Evolutionary conservation across 2,888 invertebrate species (phyloP).

Genomic region (Blastobasis adustella): DNA sequence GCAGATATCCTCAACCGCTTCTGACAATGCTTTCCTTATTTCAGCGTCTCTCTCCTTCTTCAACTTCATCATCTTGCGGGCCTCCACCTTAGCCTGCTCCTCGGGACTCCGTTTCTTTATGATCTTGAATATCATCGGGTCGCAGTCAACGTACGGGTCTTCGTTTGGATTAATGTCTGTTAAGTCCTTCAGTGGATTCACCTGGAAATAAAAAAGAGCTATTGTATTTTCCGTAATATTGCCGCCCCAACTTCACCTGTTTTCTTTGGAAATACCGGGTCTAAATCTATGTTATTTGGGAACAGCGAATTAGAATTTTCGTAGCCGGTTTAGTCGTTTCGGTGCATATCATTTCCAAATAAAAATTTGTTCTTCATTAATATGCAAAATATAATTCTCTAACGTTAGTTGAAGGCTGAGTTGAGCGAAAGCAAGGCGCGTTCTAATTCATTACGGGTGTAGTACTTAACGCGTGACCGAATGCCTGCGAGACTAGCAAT

Average conservation of each 20-base stretch:
- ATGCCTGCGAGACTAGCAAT: no score
- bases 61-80: conserved; percentile 69
- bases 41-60: conserved; percentile 72
- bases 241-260: background rate
- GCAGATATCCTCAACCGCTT: conserved; percentile 59
- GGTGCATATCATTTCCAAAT: no score
- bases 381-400: no score
- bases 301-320: no score
- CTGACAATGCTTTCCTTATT: conserved; percentile 63
- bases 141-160: conserved; percentile 80
- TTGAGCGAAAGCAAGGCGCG: no score
- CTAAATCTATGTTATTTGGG: no score
- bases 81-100: conserved; percentile 69
- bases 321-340: no score
- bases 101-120: conserved; percentile 74
- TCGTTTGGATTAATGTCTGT: conserved; percentile 73
- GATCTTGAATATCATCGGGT: conserved; percentile 80
- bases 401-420: no score
- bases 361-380: no score
- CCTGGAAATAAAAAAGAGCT: conserved; percentile 30
- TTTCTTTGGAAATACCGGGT: no score
- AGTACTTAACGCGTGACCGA: no score
- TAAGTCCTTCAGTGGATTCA: conserved; percentile 79
- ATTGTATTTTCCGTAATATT: background rate
- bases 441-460: no score